A percentile compares a stretch with the other conserved stretches of the same genome.
Conservation (phyloP, 1,140 invertebrate species). For the Drosophila pectinifera region DNA sequence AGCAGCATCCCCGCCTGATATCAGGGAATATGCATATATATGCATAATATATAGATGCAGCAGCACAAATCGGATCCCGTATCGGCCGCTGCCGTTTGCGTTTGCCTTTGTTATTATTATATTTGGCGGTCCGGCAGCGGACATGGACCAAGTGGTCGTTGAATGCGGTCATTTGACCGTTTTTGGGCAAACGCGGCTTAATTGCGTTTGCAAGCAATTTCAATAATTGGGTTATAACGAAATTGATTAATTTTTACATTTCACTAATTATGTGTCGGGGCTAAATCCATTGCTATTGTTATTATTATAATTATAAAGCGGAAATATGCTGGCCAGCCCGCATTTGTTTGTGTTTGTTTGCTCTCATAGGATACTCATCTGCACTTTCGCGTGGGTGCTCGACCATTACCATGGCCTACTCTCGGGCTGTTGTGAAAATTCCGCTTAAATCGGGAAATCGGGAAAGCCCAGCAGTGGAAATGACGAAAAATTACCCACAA, state of each 20-base stretch:
- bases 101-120: conserved; percentile 79
- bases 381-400: conserved; percentile 2
- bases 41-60: conserved; percentile 16
- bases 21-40: conserved; percentile 8
- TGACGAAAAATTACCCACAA: conserved; percentile 19
- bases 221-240: conserved; percentile 64
- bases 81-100: conserved; percentile 48
- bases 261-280: conserved; percentile 57
- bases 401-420: conserved; percentile 11
- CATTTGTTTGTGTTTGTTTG: conserved; percentile 4
- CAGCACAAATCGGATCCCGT: conserved; percentile 57
- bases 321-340: conserved; percentile 47
- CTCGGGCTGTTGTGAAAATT: conserved; percentile 20
- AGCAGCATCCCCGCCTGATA: conserved; percentile 1
- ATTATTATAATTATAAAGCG: conserved; percentile 53
- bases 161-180: conserved; percentile 36
- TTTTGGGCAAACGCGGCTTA: conserved; percentile 29
- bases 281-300: conserved; percentile 50
- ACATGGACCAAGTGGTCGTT: conserved; percentile 26
- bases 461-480: background rate
- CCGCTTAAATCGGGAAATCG: conserved; percentile 2
- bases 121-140: conserved; percentile 47
- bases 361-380: background rate
- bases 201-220: conserved; percentile 58
- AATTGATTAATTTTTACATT: conserved; percentile 68